Base-by-base conservation (phyloP, 2,113 vertebrate species). In the Toxotes chatareus region DNA sequence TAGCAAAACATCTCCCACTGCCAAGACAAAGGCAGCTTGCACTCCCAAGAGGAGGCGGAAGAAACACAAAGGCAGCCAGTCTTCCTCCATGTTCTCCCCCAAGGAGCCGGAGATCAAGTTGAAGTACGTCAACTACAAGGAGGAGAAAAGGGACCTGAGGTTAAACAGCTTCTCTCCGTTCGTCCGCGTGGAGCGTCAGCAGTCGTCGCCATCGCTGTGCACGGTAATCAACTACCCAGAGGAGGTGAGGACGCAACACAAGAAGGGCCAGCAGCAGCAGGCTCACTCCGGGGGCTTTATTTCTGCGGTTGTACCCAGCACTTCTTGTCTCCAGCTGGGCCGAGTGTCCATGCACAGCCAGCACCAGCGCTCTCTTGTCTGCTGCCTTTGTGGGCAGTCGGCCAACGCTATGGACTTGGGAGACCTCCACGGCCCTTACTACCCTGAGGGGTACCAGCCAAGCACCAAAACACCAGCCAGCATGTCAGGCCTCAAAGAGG, bases 381-480 rank as follows among this genome's bases (percentile, higher is more conserved):
- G 95, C 87, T 96, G 95, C 86, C 86, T 96, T 13, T 96, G 95
- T 5, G 92, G 94, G 0, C 76, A 44, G 27, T 89, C 95, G 0
- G 94, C 95, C 66, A 96, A 96, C n/a, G 71, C 95, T 17, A 91
- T 94, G 84, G 95, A 96, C 85, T 55, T 96, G 68, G 95, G 95
- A 7, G 95, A 96, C 86, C 93, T 96, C 55, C 94, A 95, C 19
- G 95, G 95, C 2, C 95, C 95, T 1, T 96, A 96, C 66, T 96
- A 95, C 79, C 92, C 95, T 0, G 93, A 95, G n/a, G 95, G 93
- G 2, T 91, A 92, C 86, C 91, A 76, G 66, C 84, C 90, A 0
- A 83, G 53, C 21, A 21, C 87, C 61, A 95, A 94, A 89, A 65
- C 72, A 17, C 68, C 82, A 9, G 44, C 81, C 7, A 67, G 76